Conservation (phyloP, 2,888 invertebrate species). For the Cynaeus angustus region DNA sequence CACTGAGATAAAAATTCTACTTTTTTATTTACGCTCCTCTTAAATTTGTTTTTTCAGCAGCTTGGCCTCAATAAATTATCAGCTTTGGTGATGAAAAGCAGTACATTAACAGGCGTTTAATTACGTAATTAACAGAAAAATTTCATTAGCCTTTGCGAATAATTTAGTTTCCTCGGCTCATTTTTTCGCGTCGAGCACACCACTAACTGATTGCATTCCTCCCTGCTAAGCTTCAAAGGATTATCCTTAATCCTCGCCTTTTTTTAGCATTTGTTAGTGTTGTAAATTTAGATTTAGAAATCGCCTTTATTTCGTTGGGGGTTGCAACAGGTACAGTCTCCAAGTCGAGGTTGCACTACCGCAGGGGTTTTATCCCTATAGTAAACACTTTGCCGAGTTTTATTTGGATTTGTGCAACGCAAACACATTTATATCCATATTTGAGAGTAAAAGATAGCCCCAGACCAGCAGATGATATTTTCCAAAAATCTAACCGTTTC, state of each 20-base stretch:
- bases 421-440: slow-evolving; percentile 40
- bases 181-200: slow-evolving; percentile 36
- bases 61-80: slow-evolving; percentile 13
- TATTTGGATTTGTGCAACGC: slow-evolving; percentile 36
- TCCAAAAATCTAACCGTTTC: background rate
- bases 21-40: slow-evolving; percentile 1
- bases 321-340: slow-evolving; percentile 32
- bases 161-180: slow-evolving; percentile 36
- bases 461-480: background rate
- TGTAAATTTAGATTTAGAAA: slow-evolving; percentile 38
- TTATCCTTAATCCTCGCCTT: slow-evolving; percentile 37
- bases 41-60: background rate
- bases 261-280: slow-evolving; percentile 39
- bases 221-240: slow-evolving; percentile 31
- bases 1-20: background rate
- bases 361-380: slow-evolving; percentile 22
- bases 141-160: slow-evolving; percentile 40
- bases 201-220: slow-evolving; percentile 37
- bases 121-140: slow-evolving; percentile 45
- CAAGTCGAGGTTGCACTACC: slow-evolving; percentile 11
- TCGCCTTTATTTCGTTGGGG: slow-evolving; percentile 22
- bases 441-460: slow-evolving; percentile 9
- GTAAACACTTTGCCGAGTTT: slow-evolving; percentile 42
- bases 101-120: slow-evolving; percentile 36
- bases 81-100: slow-evolving; percentile 19